Evolutionary conservation across 1,140 invertebrate genomes (phyloP).

Genomic region (Heliconius congener): DNA sequence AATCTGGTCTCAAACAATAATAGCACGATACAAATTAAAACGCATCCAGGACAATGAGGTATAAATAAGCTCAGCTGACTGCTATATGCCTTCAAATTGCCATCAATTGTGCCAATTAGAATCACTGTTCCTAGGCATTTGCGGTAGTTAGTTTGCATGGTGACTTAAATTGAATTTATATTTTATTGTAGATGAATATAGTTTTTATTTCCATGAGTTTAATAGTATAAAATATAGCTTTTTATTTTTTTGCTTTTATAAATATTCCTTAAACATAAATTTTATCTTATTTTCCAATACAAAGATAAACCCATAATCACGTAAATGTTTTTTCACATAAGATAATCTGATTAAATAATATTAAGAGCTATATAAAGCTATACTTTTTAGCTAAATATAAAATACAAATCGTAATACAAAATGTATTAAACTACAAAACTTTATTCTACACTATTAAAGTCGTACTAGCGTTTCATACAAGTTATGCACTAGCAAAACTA

Average conservation of each 20-base stretch:
- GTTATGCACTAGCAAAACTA: background rate
- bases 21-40: conserved; percentile 24
- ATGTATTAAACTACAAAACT: background rate
- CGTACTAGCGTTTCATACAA: background rate
- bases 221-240: background rate
- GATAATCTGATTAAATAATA: background rate
- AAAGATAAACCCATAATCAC: no score
- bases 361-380: background rate
- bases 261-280: no score
- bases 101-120: conserved; percentile 38
- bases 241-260: background rate
- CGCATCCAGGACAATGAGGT: conserved; percentile 25
- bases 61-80: conserved; percentile 29
- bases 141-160: conserved; percentile 22
- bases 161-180: background rate
- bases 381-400: background rate
- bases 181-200: background rate
- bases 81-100: conserved; percentile 24
- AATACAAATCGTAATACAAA: background rate
- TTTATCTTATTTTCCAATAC: no score
- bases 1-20: conserved; percentile 11
- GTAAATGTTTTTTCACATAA: no score
- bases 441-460: background rate
- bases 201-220: background rate
- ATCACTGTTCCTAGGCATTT: conserved; percentile 32